Conservation (phyloP, 2,113 vertebrate species). For the Gracilinanus agilis region DNA sequence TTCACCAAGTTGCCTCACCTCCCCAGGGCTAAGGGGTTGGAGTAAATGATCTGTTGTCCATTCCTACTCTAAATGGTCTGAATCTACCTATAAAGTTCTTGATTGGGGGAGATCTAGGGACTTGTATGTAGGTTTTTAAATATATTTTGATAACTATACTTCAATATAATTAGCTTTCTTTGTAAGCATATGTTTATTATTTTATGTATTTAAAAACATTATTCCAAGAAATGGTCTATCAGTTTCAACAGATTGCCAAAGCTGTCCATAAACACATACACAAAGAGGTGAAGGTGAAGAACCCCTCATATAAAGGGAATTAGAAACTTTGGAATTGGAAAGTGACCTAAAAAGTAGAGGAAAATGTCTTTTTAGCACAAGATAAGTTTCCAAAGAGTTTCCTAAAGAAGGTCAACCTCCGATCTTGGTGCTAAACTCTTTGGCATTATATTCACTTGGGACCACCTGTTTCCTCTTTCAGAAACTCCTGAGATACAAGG, state of each 20-base stretch:
- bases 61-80: neutral
- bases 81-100: neutral
- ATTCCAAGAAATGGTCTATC: neutral
- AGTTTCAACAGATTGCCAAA: neutral
- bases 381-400: neutral
- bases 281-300: neutral
- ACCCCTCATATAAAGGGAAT: neutral
- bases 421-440: neutral
- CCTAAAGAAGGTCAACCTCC: neutral
- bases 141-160: neutral
- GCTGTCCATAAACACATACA: neutral
- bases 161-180: neutral
- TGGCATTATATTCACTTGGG: neutral
- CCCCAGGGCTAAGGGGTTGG: neutral
- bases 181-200: neutral
- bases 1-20: neutral
- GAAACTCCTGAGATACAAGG: conserved; percentile 67
- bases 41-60: too few relatives aligned
- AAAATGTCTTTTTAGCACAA: neutral
- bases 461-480: conserved; percentile 52
- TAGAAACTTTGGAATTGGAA: neutral
- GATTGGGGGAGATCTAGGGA: neutral
- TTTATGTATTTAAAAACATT: neutral
- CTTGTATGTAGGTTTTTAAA: neutral
- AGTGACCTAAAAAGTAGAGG: neutral